These are phyloP conservation scores for Drosophila mayaguana DNA, from an alignment of 2,888 invertebrate genomes.

Conservation along the genomic window DNA sequence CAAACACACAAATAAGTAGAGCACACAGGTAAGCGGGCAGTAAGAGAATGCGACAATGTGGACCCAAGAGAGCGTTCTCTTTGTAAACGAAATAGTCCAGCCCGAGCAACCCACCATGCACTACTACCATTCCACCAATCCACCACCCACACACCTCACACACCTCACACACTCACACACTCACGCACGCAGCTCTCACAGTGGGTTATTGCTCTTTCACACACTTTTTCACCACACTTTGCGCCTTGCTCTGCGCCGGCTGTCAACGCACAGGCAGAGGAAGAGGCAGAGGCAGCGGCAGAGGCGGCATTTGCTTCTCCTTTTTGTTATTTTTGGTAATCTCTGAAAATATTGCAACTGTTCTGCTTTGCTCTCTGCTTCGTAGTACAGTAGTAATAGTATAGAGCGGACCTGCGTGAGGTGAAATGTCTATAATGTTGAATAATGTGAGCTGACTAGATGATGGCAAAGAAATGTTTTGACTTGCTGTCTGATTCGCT, in stretches of 20 bases:
- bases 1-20: constrained; percentile 43
- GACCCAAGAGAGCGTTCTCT: constrained; percentile 14
- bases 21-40: constrained; percentile 2
- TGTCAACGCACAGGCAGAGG: constrained; percentile 42
- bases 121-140: background rate
- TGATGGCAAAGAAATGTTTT: background rate
- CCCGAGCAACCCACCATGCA: background rate
- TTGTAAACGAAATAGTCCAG: background rate
- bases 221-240: constrained; percentile 72
- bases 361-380: constrained; percentile 53
- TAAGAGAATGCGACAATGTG: constrained; percentile 21
- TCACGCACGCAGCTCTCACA: constrained; percentile 9
- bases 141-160: background rate
- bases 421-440: background rate
- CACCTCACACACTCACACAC: background rate
- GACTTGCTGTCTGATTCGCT: background rate
- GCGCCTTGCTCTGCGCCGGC: constrained; percentile 61
- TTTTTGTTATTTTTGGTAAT: background rate
- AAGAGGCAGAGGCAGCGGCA: constrained; percentile 11
- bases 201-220: constrained; percentile 8
- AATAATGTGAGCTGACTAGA: background rate
- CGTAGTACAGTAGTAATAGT: constrained; percentile 49
- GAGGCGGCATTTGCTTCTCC: background rate
- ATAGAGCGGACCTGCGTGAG: background rate
- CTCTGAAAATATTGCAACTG: constrained; percentile 53